phyloP scores from a whole-genome alignment of 2,113 vertebrate genomes.

The Phocoena phocoena region DNA sequence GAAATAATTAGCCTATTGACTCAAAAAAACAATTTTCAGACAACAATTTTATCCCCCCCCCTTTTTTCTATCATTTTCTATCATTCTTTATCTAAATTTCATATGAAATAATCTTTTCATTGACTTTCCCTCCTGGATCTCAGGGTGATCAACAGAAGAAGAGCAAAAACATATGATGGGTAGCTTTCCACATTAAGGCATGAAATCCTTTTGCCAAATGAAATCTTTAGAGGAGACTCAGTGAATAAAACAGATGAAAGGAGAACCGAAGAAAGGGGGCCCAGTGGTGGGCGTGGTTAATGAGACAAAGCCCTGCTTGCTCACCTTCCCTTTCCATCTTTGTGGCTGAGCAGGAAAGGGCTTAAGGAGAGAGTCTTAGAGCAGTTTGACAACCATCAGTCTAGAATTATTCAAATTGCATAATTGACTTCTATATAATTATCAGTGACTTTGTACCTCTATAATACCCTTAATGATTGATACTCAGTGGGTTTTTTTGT shows the following conservation, averaged over 20 bases:
- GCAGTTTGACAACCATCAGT: background rate
- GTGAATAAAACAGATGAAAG: background rate
- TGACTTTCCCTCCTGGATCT: background rate
- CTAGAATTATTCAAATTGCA: background rate
- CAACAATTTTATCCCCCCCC: background rate
- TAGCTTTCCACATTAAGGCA: background rate
- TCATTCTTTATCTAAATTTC: constrained; percentile 16
- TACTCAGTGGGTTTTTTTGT: background rate
- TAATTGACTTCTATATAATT: background rate
- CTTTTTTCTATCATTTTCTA: background rate
- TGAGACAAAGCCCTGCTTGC: background rate
- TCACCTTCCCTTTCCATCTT: background rate
- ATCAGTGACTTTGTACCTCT: background rate
- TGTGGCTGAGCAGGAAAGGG: background rate
- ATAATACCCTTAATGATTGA: background rate
- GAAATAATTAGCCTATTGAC: constrained; percentile 26
- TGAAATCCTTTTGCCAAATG: background rate
- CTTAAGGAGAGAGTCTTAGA: background rate
- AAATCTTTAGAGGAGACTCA: background rate
- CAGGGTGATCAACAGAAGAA: background rate
- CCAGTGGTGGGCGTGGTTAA: background rate
- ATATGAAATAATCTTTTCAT: background rate
- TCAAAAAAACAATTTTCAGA: background rate
- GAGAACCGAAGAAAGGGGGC: background rate
- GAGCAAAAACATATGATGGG: background rate